These are phyloP conservation scores for Phyllostomus hastatus DNA, from an alignment of 2,113 vertebrate genomes.

Conservation along the genomic window DNA sequence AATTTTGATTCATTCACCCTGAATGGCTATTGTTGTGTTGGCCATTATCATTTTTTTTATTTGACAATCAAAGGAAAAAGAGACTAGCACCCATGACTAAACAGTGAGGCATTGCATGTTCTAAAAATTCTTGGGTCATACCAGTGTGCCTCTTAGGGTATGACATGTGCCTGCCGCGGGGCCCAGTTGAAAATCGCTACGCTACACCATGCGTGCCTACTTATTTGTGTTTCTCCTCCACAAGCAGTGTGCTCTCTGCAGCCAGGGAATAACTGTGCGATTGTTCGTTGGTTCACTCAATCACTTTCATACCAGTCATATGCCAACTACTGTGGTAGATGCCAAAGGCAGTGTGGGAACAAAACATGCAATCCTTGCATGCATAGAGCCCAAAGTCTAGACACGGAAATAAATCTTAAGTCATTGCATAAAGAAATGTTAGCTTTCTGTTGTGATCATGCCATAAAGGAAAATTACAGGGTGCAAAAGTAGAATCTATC, in stretches of 20 bases:
- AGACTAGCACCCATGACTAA: not conserved
- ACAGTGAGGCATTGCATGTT: not conserved
- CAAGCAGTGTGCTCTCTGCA: not conserved
- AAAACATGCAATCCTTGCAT: not conserved
- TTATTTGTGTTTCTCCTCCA: not conserved
- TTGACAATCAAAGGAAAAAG: not conserved
- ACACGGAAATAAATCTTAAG: not conserved
- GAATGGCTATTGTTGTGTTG: not conserved
- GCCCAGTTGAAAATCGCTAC: not conserved
- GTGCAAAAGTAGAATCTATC: not conserved
- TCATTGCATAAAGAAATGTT: not conserved
- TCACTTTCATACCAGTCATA: not conserved
- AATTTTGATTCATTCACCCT: not conserved
- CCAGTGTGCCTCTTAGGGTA: too few species aligned
- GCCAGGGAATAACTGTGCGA: not conserved
- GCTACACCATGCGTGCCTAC: not conserved
- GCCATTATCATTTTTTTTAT: not conserved
- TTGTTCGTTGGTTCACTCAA: slow-evolving; percentile 31
- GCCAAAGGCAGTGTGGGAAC: not conserved
- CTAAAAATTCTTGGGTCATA: not conserved
- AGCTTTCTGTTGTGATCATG: not conserved
- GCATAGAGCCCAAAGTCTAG: not conserved
- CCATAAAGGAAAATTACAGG: not conserved
- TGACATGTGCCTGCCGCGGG: not conserved
- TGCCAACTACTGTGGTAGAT: not conserved